A percentile compares a stretch with the other conserved stretches of the same genome.
Conservation (phyloP, 2,113 vertebrate species). For the Deroptyus accipitrinus region DNA sequence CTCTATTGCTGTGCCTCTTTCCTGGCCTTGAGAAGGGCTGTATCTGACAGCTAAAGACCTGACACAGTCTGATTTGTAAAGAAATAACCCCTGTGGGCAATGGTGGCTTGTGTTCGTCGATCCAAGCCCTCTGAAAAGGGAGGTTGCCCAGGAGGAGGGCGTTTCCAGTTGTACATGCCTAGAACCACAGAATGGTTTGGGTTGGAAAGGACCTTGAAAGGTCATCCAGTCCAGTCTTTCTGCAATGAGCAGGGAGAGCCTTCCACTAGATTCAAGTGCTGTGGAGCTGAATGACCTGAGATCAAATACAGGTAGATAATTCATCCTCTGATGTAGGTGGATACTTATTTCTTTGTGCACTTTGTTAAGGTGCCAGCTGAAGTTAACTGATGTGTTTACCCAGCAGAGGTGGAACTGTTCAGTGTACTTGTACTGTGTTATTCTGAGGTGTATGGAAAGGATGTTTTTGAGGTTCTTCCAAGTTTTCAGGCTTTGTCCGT, state of each 20-base stretch:
- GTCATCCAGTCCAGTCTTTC: not conserved
- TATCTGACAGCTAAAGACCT: not conserved
- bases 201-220: not conserved
- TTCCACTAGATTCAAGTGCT: not conserved
- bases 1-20: not conserved
- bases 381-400: not conserved
- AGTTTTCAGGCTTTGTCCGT: not conserved
- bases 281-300: not conserved
- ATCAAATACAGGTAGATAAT: not conserved
- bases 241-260: not conserved
- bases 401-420: not conserved
- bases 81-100: not conserved
- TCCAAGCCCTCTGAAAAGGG: slow-evolving; percentile 23
- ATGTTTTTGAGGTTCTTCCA: not conserved
- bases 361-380: not conserved
- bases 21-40: not conserved
- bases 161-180: not conserved
- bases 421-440: not conserved
- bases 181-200: not conserved
- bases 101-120: not conserved
- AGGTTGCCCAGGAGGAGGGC: not conserved
- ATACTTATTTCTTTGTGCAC: fast-evolving
- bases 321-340: not conserved
- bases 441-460: not conserved
- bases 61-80: not conserved